Evolutionary conservation across 2,888 invertebrate species (phyloP).

Genomic region (Eupithecia exiguata): DNA sequence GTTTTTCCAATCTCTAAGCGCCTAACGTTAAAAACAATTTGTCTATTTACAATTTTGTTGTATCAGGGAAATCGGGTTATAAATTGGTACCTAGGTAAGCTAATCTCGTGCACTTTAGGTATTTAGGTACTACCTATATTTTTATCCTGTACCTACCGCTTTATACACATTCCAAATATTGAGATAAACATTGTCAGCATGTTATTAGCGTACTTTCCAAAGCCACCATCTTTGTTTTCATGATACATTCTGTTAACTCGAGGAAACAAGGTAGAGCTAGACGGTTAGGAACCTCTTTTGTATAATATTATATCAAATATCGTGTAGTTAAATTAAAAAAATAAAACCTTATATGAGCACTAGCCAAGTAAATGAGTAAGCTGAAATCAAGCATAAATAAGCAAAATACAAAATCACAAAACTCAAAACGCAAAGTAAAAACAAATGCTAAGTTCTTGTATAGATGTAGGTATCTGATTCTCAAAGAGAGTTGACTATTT

Average conservation of each 20-base stretch:
- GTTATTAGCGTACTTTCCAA: not conserved
- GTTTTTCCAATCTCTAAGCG: too few species aligned
- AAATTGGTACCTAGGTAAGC: not conserved
- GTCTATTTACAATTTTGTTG: not conserved
- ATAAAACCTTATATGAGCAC: not conserved
- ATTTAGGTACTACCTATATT: not conserved
- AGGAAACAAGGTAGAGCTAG: not conserved
- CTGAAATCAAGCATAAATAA: not conserved
- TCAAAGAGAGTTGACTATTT: not conserved
- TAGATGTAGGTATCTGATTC: not conserved
- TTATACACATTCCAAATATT: not conserved
- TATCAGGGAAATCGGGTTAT: not conserved
- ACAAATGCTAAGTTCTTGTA: not conserved
- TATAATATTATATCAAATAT: not conserved
- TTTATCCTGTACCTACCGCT: not conserved
- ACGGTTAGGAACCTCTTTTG: not conserved
- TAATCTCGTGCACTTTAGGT: not conserved
- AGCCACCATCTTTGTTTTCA: not conserved
- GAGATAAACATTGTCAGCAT: not conserved
- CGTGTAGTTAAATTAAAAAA: not conserved
- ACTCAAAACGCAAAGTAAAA: not conserved
- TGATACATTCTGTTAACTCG: not conserved
- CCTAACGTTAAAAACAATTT: too few species aligned
- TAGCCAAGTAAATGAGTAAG: not conserved
- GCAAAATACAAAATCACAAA: not conserved